Evolutionary conservation across 2,113 vertebrate species (phyloP).

Genomic region (Phocoena sinus): DNA sequence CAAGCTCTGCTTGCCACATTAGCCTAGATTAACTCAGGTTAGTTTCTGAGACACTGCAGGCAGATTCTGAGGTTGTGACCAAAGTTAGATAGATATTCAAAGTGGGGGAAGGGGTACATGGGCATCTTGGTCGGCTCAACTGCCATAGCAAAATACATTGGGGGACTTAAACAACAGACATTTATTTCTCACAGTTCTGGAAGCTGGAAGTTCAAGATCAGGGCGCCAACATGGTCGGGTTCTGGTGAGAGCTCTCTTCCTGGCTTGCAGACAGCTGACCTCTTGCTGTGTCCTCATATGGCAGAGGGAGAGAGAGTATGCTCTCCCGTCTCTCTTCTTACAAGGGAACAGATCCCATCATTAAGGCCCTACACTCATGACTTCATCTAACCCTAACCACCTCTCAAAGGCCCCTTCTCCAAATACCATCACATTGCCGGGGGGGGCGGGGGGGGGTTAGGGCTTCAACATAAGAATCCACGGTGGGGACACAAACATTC

Average conservation of each 20-base stretch:
- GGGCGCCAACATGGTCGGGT: neutral
- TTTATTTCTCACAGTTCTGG: neutral
- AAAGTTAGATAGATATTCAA: neutral
- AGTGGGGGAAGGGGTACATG: neutral
- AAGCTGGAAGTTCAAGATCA: neutral
- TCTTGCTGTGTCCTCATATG: neutral
- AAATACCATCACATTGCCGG: neutral
- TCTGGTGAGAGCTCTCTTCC: neutral
- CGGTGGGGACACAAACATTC: neutral
- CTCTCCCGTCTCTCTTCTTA: neutral
- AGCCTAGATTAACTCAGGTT: neutral
- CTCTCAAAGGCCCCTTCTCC: neutral
- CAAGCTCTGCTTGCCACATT: neutral
- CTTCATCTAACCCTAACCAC: neutral
- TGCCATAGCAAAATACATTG: neutral
- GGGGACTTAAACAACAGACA: neutral
- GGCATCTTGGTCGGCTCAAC: neutral
- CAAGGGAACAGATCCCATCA: neutral
- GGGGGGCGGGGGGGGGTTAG: fast-evolving
- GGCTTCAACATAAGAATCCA: neutral
- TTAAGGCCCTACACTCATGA: neutral
- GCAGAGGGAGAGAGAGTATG: neutral
- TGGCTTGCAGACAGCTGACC: neutral
- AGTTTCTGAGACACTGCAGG: neutral
- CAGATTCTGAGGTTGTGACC: neutral